Base-by-base conservation (phyloP, 2,113 vertebrate genomes). In the Megaptera novaeangliae region DNA sequence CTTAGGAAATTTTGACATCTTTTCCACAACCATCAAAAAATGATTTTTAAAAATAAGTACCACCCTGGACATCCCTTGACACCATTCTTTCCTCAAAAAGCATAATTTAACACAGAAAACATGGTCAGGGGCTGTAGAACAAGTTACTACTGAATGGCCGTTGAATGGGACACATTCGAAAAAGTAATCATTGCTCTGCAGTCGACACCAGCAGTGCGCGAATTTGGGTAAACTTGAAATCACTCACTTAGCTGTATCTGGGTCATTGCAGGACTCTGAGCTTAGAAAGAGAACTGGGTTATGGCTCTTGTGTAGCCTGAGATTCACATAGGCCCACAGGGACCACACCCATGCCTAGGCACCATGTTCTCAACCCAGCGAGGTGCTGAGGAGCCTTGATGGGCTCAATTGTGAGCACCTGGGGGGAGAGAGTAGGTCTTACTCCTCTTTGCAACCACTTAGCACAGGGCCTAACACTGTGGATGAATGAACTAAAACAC, bases 1-100 rank as follows among this genome's bases (percentile, higher is more conserved):
- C 90, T 93, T 96, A 88, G 93, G 90, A 98, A 92, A 96, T 52
- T 94, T 91, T 81, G 39, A 59, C 57, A 27, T 68, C 95, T 92
- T 94, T 96, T 96, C 49, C 59, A 96, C 61, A 9, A 55, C 21
- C 44, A 52, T 52, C 80, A 68, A 95, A 95, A 88, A 81, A 81
- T 46, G 71, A 57, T 95, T 97, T 96, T 97, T 89, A 64, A 91
- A 75, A 59, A 39, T 41, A 93, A 96, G 80, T 69, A 8, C 63
- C 59, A 93, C 64, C 39, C 59, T 91, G 92, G 59, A 41, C 27
- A 44, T n/a, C 12, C 52, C 15, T 82, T 31, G 34, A 39, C 34
- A 61, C 15, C 1, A 6, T 68, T 74, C 82, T 68, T 66, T 46
- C 41, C 52, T 15, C 39, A 0, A 36, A 59, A 34, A 13, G 68